Evolutionary conservation across 2,113 vertebrate species (phyloP), one percentile per base, ranked within the genome.

Genomic region (Zosterops hypoxanthus): DNA sequence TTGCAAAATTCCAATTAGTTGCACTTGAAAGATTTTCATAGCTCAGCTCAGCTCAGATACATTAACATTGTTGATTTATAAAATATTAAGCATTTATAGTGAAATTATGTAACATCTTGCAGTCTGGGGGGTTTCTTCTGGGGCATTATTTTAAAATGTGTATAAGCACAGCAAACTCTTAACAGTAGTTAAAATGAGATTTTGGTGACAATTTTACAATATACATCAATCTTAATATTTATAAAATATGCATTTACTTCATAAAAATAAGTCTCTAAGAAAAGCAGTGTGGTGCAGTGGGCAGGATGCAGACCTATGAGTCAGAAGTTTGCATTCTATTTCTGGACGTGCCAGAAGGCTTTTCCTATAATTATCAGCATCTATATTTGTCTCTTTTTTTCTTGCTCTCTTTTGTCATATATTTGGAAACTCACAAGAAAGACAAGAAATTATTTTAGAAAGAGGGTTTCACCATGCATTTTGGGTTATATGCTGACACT

Each of bases 281-380:
- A 78, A 93, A 82, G 59, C n/a, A 79, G 46, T 50, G 70, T 86
- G 61, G 23, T 89, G 80, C 23, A 8, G 65, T 53, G 57, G 86
- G 75, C 55, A 79, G 70, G 81, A 95, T 92, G 66, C 81, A 95
- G 90, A 94, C 82, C 72, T 91, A 90, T 96, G 94, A 94, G 72
- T 96, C 87, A 94, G 90, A 96, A 96, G 68, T 89, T 88, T 93
- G 68, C 4, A 0, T 93, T 90, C 94, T 96, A 94, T 94, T 95
- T 92, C 53, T 95, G 79, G 93, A 78, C 0, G 0, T 95, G 85
- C 90, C 94, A 96, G 93, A 97, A 96, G 92, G 96, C 82, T 90
- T 94, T 86, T 95, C 86, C 94, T 95, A 94, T 93, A 96, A 92
- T 95, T 96, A 95, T 57, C 92, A 82, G 41, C 71, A 60, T 92